These are phyloP conservation scores for Hypomesus transpacificus DNA, from an alignment of 2,113 vertebrate genomes.

Conservation along the genomic window DNA sequence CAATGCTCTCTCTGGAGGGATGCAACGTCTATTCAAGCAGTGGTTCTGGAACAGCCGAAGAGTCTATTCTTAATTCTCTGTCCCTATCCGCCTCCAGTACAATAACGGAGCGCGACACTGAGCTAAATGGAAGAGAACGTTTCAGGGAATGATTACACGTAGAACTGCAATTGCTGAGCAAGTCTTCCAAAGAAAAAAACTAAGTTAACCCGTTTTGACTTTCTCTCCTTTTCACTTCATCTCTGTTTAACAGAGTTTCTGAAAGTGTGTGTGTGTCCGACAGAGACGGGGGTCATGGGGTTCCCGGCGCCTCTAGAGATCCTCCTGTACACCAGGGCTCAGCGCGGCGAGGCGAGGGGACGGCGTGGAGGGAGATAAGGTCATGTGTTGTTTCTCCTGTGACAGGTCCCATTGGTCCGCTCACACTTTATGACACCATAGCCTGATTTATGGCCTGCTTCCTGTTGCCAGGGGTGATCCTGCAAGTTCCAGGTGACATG, in stretches of 20 bases:
- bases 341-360: neutral
- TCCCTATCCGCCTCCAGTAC: neutral
- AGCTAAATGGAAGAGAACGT: neutral
- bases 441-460: slow-evolving; percentile 43
- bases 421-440: slow-evolving; percentile 37
- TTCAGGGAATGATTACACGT: neutral
- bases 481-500: slow-evolving; percentile 5
- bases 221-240: too few species aligned
- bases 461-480: slow-evolving; percentile 33
- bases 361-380: slow-evolving; percentile 20
- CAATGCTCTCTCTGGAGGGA: neutral
- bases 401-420: slow-evolving; percentile 28
- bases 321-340: neutral
- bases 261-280: neutral
- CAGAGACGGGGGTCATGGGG: neutral
- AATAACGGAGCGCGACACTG: neutral
- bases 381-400: slow-evolving; percentile 41
- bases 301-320: neutral
- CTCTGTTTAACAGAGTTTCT: too few species aligned
- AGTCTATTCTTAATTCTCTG: neutral
- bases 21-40: neutral
- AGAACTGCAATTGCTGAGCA: neutral
- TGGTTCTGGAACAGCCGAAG: neutral
- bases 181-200: neutral
- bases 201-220: too few species aligned